Percentiles rank a stretch among this genome's conserved stretches.
phyloP scores from a whole-genome alignment of 2,113 vertebrate species.

The Orientallactaga bullata region DNA sequence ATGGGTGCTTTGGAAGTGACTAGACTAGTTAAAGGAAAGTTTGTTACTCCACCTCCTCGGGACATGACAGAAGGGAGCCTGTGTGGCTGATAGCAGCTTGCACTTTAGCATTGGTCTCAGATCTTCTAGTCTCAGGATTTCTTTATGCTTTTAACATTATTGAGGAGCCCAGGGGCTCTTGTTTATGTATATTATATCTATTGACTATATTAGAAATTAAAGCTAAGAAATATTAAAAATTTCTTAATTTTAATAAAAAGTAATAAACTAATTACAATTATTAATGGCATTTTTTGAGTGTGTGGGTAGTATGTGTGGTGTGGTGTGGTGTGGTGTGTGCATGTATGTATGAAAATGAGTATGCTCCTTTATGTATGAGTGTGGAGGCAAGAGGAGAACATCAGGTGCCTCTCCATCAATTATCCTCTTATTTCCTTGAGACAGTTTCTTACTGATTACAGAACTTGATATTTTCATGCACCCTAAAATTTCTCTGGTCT shows the following conservation, averaged over 20 bases:
- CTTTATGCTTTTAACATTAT: not conserved
- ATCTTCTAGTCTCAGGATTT: not conserved
- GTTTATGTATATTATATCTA: not conserved
- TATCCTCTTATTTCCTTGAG: too few relatives aligned
- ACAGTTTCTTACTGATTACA: too few relatives aligned
- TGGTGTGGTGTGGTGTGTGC: too few relatives aligned
- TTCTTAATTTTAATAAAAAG: not conserved
- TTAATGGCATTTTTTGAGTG: not conserved
- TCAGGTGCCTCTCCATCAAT: too few relatives aligned
- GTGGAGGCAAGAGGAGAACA: too few relatives aligned
- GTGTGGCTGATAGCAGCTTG: not conserved
- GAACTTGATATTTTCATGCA: too few relatives aligned
- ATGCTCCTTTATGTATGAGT: too few relatives aligned
- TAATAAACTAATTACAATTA: not conserved
- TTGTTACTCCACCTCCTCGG: not conserved
- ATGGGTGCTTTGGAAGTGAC: not conserved
- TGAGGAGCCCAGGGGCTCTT: not conserved
- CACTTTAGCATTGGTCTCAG: not conserved
- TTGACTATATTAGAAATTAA: conserved; percentile 21
- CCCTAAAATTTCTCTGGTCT: too few relatives aligned
- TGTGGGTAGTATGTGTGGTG: too few relatives aligned
- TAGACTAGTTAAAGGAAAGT: not conserved
- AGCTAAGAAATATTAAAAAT: conserved; percentile 15
- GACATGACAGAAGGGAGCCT: not conserved
- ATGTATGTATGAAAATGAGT: too few relatives aligned